Evolutionary conservation across 2,113 vertebrate species (phyloP), one percentile per base, ranked within the genome.

Genomic region (Rousettus leschenaultii): DNA sequence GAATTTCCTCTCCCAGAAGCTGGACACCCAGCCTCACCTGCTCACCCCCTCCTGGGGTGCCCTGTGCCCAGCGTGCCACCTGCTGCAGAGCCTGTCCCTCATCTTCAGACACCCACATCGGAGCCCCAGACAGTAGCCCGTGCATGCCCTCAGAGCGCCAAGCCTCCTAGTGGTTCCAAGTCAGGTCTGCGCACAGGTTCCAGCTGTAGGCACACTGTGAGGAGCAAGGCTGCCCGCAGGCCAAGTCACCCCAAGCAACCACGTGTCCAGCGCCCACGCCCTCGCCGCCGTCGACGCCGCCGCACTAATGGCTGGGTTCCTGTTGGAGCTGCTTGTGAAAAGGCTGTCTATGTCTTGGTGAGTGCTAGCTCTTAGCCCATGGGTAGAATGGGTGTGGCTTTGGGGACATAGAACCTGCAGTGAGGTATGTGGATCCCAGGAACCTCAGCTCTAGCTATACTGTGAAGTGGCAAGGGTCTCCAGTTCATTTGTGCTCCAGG

Each of bases 301-400:
- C 99, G 98, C 59, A 99, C 99, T 92, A 99, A 99, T 8, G 99
- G 99, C 98, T 99, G 99, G 99, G 99, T 98, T 51, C 99, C 99
- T 0, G 99, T 99, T 9, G 99, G 99, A 92, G 97, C 98, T 0
- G 99, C 99, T 89, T 99, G 99, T 14, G 99, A 99, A 98, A 99
- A 99, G 98, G 99, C 99, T 0, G 99, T 99, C 94, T 99, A 99
- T 57, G 99, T 99, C 13, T 99, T 99, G 99, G 99, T 99, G 98
- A 95, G 99, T 98, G 75, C 30, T 48, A 53, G 10, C 33, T 65
- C 6, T 24, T 53, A 4, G 13, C 55, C 0, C 0, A 48, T 57
- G 85, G 68, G 71, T 28, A 26, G 5, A 21, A 22, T 57, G 35
- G 10, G 43, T 57, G n/a, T 51, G 45, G 51, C 43, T 19, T 8